Conservation (phyloP, 2,113 vertebrate genomes). For the Columbina picui region DNA sequence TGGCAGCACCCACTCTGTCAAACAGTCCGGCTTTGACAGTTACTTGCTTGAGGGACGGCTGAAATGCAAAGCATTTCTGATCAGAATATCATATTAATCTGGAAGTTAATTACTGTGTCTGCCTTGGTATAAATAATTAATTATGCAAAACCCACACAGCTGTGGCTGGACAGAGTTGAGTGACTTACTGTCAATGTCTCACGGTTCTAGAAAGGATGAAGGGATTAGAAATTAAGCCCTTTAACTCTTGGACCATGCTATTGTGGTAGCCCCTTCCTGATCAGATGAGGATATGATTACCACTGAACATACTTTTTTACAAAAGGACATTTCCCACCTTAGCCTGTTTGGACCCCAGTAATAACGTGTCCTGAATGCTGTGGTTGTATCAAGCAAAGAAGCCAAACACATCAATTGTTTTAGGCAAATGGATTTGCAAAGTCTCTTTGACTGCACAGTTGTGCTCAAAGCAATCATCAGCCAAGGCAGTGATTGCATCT, state of each 20-base stretch:
- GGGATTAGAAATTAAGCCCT: constrained; percentile 87
- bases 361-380: not conserved
- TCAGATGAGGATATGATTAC: constrained; percentile 15
- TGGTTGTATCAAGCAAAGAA: not conserved
- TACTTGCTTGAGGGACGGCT: constrained; percentile 93
- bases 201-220: constrained; percentile 84
- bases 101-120: constrained; percentile 99
- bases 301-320: not conserved
- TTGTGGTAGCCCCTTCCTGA: constrained; percentile 69
- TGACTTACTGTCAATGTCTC: constrained; percentile 92
- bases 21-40: constrained; percentile 92
- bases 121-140: constrained; percentile 99
- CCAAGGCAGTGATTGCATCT: not conserved
- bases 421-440: not conserved
- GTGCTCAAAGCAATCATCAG: not conserved
- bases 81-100: constrained; percentile 99
- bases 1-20: constrained; percentile 92
- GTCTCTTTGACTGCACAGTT: not conserved
- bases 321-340: not conserved
- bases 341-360: not conserved
- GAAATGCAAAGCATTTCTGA: constrained; percentile 96
- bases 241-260: constrained; percentile 74
- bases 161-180: constrained; percentile 95
- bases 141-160: constrained; percentile 98
- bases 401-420: not conserved